Conservation (phyloP, 23 tunicate species). For the Aplidium turbinatum region DNA sequence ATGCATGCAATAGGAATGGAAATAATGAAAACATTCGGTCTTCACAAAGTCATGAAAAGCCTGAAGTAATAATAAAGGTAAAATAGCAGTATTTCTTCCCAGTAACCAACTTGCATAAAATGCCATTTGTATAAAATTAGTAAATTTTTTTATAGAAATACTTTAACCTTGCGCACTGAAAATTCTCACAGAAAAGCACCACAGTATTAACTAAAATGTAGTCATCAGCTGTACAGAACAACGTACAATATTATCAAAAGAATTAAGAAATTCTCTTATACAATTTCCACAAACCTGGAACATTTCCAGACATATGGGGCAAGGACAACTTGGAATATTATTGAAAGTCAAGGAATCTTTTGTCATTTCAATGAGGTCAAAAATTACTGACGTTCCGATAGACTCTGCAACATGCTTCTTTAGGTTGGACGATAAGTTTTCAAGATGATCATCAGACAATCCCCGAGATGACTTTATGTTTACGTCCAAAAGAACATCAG, state of each 20-base stretch:
- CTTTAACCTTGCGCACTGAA: too few relatives aligned
- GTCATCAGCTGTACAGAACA: too few relatives aligned
- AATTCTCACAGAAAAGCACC: too few relatives aligned
- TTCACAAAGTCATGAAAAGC: slow-evolving; percentile 54
- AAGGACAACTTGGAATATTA: slow-evolving; percentile 56
- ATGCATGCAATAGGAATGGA: slow-evolving; percentile 55
- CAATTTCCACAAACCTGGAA: too few relatives aligned
- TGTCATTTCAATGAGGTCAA: slow-evolving; percentile 54
- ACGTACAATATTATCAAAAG: too few relatives aligned
- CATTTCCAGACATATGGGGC: slow-evolving; percentile 51
- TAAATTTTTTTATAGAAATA: too few relatives aligned
- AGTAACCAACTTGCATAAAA: too few relatives aligned
- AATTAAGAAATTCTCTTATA: too few relatives aligned
- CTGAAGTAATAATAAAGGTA: slow-evolving; percentile 4
- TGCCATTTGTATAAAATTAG: too few relatives aligned
- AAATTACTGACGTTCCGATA: slow-evolving; percentile 32
- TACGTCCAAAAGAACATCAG: slow-evolving; percentile 17
- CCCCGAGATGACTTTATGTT: slow-evolving; percentile 48
- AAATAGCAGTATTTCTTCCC: background rate
- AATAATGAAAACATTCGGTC: slow-evolving; percentile 65
- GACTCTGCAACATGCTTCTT: slow-evolving; percentile 2
- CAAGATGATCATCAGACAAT: slow-evolving; percentile 47
- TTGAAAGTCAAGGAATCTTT: slow-evolving; percentile 58
- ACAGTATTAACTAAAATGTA: too few relatives aligned
- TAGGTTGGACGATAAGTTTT: slow-evolving; percentile 9